phyloP scores from a whole-genome alignment of 1,140 invertebrate species.

The Ostrea denselamellosa region DNA sequence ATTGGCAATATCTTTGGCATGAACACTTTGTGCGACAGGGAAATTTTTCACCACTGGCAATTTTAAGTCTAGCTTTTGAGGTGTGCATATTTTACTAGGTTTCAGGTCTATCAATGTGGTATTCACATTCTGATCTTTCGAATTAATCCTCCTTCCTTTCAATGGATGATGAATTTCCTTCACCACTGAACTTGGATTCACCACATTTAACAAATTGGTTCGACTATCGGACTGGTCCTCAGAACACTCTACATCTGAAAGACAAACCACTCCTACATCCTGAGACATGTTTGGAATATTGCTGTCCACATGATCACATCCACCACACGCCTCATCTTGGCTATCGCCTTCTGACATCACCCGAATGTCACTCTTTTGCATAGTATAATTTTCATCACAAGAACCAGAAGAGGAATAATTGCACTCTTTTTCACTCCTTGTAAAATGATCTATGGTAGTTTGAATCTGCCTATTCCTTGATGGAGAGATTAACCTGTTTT shows the following conservation, averaged over 20 bases:
- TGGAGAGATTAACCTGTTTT: conserved; percentile 46
- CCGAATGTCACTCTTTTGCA: conserved; percentile 41
- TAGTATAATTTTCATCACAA: conserved; percentile 37
- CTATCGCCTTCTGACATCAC: conserved; percentile 1
- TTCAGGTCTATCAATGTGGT: neutral
- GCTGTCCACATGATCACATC: neutral
- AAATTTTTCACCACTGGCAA: conserved; percentile 40
- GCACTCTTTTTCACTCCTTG: conserved; percentile 41
- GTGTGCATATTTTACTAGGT: neutral
- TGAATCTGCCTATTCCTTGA: conserved; percentile 48
- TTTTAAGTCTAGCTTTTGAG: conserved; percentile 39
- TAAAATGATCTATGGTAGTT: conserved; percentile 10
- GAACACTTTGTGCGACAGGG: neutral
- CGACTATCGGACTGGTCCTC: conserved; percentile 28
- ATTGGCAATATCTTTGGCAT: conserved; percentile 22
- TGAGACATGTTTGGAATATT: neutral
- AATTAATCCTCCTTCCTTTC: conserved; percentile 11
- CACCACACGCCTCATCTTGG: conserved; percentile 25
- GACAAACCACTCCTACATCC: conserved; percentile 9
- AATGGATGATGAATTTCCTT: conserved; percentile 37
- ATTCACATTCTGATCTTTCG: neutral
- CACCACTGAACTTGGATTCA: neutral
- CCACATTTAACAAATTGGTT: conserved; percentile 14
- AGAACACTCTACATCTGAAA: conserved; percentile 24
- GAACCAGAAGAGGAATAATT: conserved; percentile 40